Evolutionary conservation across 2,888 invertebrate species (phyloP).

Genomic region (Antheraea assamensis): DNA sequence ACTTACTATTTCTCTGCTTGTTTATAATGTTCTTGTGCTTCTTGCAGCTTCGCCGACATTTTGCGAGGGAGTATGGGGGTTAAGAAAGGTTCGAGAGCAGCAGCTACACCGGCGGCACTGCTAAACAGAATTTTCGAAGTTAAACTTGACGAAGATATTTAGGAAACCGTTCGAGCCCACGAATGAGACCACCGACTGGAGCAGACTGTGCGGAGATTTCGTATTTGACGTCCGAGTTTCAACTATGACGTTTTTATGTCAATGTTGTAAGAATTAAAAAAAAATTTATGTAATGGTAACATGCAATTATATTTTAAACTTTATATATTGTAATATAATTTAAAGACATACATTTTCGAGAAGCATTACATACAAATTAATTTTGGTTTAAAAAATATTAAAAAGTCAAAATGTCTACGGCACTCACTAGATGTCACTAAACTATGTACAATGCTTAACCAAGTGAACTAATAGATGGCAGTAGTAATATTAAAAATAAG

Average conservation of each 20-base stretch:
- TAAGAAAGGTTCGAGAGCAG: background rate
- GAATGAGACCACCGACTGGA: background rate
- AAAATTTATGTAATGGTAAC: background rate
- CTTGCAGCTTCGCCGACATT: conserved; percentile 82
- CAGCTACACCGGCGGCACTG: background rate
- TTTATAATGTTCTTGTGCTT: conserved; percentile 90
- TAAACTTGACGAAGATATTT: background rate
- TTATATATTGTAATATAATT: background rate
- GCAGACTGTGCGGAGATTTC: background rate
- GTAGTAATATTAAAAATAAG: background rate
- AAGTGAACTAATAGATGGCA: background rate
- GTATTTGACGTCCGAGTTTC: background rate
- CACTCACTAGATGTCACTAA: conserved; percentile 1
- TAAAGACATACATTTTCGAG: background rate
- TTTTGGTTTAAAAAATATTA: background rate
- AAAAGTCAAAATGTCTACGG: too few species aligned
- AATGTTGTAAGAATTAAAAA: background rate
- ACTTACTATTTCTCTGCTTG: conserved; percentile 92
- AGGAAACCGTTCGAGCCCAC: background rate
- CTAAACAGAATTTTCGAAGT: background rate
- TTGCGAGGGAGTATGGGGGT: background rate
- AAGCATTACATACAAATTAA: background rate
- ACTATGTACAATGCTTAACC: background rate
- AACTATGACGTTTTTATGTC: background rate
- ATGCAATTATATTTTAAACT: background rate